Evolutionary conservation across 2,888 invertebrate genomes (phyloP), one percentile per base, ranked within the genome.

Genomic region (Clanis bilineata): DNA sequence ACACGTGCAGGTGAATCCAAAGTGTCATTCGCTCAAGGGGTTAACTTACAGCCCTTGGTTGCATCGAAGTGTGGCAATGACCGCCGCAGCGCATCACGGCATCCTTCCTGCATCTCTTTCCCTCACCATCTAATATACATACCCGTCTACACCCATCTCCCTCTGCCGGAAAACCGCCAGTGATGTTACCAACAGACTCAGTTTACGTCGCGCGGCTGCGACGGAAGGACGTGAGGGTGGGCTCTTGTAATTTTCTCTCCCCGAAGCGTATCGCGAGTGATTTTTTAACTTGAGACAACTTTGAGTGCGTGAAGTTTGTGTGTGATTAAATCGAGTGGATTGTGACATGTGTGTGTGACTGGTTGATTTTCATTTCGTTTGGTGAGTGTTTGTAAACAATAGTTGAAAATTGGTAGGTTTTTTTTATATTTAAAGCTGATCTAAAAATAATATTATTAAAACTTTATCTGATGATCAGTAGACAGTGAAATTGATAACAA

Each of bases 1-100:
- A 18, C 51, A 51, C 22, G 28, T 51, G 18, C 51, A 51, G 51
- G 51, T 32, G 28, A 18, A 15, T 18, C 28, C 51, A 32, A n/a
- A 51, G 51, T 32, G 51, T 32, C 51, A 51, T 51, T 51, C 32
- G 51, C 51, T 51, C 28, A 51, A 51, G 28, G 47, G 38, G 58
- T 51, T 58, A 58, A 51, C 39, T 39, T 38, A 23, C 47, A 56
- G 23, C 36, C 55, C 44, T 59, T 56, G 56, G 55, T 59, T 56
- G 59, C 56, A 56, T 56, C 56, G 23, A 56, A 59, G 56, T 59
- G 88, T 45, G 88, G 88, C 90, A 90, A 88, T 90, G 89, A 90
- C 90, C 90, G 89, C 90, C 89, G 90, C 90, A 88, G 82, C 83
- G 83, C 75, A 74, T 85, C 88, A 90, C 90, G 88, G 71, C 70